These are phyloP conservation scores for Hoplostethus atlanticus DNA, from an alignment of 2,797 vertebrate genomes.

Conservation along the genomic window DNA sequence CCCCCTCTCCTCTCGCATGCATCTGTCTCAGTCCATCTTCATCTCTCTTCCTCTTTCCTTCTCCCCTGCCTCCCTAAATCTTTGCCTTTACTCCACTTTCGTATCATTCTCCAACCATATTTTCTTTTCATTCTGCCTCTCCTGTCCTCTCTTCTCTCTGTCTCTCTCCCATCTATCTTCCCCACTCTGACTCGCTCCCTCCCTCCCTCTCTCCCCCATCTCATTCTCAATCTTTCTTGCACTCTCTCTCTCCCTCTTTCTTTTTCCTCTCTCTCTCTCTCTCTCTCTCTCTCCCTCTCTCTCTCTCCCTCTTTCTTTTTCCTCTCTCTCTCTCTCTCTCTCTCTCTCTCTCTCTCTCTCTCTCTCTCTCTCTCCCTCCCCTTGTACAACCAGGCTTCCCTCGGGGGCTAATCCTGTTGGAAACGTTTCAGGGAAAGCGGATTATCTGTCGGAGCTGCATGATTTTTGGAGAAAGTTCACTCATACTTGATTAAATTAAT, in stretches of 20 bases:
- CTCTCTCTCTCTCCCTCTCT: not conserved
- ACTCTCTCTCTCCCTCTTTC: conserved; percentile 10
- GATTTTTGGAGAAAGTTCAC: conserved; percentile 83
- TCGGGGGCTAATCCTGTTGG: conserved; percentile 82
- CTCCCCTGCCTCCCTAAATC: not conserved
- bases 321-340: not conserved
- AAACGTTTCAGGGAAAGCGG: conserved; percentile 84
- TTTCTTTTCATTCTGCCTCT: not conserved
- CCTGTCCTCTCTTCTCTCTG: not conserved
- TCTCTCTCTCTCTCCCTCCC: conserved; percentile 50
- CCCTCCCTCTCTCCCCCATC: not conserved
- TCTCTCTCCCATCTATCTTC: too few species aligned
- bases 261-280: conserved; percentile 1
- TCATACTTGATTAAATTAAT: conserved; percentile 86
- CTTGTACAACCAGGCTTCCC: conserved; percentile 75
- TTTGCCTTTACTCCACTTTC: not conserved
- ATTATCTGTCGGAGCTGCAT: conserved; percentile 82
- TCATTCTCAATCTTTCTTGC: not conserved
- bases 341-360: conserved; percentile 29
- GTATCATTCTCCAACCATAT: not conserved
- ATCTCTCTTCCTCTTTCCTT: not conserved
- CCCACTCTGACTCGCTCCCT: not conserved
- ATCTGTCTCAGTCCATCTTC: not conserved
- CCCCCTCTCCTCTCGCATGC: not conserved
- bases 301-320: conserved; percentile 4